These are phyloP conservation scores for Ostrea edulis DNA, from an alignment of 1,140 invertebrate genomes.

Conservation along the genomic window DNA sequence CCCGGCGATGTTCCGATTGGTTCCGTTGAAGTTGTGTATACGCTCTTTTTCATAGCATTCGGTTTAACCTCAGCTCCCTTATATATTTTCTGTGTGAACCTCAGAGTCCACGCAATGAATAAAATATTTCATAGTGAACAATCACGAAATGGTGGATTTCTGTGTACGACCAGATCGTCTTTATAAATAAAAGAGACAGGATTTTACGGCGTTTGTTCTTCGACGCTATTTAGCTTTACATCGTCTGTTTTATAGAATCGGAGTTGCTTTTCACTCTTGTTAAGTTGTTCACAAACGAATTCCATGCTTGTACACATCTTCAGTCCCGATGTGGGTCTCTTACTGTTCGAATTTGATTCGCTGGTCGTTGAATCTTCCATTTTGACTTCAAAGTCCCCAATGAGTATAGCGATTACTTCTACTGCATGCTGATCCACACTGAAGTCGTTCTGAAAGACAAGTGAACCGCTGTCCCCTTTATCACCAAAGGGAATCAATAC, in stretches of 20 bases:
- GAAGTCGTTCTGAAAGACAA: neutral
- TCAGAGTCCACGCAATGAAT: too few species aligned
- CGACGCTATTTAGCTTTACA: neutral
- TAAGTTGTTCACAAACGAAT: neutral
- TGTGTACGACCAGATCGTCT: too few species aligned
- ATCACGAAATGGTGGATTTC: too few species aligned
- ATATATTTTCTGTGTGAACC: too few species aligned
- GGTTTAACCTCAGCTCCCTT: too few species aligned
- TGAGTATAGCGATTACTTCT: neutral
- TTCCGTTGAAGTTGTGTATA: too few species aligned
- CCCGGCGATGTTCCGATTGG: too few species aligned
- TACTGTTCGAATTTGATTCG: neutral
- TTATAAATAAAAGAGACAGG: too few species aligned
- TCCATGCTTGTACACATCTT: neutral
- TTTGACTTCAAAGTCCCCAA: neutral
- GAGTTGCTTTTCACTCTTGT: neutral
- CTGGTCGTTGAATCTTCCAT: neutral
- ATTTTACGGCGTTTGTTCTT: neutral
- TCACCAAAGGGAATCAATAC: neutral
- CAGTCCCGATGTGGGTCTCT: neutral
- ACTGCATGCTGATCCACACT: neutral
- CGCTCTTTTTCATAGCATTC: too few species aligned
- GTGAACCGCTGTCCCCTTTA: neutral
- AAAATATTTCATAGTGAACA: too few species aligned
- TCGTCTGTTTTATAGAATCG: neutral